Evolutionary conservation across 2,888 invertebrate species (phyloP).

Genomic region (Chrysodeixis includens): DNA sequence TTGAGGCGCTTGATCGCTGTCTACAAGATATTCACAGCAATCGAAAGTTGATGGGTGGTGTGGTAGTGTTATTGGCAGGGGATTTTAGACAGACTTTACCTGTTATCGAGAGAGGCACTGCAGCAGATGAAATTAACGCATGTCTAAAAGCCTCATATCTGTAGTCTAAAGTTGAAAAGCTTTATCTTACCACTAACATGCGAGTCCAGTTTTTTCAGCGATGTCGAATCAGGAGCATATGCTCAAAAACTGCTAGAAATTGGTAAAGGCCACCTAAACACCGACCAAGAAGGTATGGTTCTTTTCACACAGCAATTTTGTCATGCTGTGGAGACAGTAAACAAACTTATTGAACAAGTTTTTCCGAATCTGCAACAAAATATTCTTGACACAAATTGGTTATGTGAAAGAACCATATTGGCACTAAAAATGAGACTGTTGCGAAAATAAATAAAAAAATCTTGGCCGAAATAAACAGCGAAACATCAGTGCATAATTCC

Average conservation of each 20-base stretch:
- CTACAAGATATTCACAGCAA: conserved; percentile 40
- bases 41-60: conserved; percentile 26
- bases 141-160: conserved; percentile 53
- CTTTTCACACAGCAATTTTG: conserved; percentile 2
- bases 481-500: background rate
- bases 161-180: conserved; percentile 45
- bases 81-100: conserved; percentile 38
- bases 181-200: conserved; percentile 55
- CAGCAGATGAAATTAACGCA: conserved; percentile 57
- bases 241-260: background rate
- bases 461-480: conserved; percentile 34
- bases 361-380: conserved; percentile 51
- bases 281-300: background rate
- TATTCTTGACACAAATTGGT: conserved; percentile 51
- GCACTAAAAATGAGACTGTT: conserved; percentile 56
- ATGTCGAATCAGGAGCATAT: conserved; percentile 46
- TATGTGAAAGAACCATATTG: conserved; percentile 49
- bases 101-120: conserved; percentile 51
- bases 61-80: conserved; percentile 37
- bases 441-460: conserved; percentile 58
- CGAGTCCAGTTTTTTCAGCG: conserved; percentile 52
- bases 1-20: conserved; percentile 36
- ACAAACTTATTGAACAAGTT: conserved; percentile 47
- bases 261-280: background rate
- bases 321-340: background rate